phyloP scores from a whole-genome alignment of 1,140 invertebrate genomes.

The Drosophila tsacasi region DNA sequence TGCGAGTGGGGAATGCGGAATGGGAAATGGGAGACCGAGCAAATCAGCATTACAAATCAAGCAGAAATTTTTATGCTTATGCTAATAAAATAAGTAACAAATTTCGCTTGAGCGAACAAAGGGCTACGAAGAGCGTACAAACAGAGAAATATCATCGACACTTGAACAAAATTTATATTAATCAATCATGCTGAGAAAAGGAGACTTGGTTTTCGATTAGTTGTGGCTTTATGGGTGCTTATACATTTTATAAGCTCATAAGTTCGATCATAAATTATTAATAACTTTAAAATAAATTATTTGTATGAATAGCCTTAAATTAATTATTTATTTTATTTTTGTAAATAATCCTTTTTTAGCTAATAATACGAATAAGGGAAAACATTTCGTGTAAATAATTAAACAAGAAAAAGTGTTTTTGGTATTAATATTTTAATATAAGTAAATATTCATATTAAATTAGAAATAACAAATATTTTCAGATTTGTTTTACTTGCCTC shows the following conservation, averaged over 20 bases:
- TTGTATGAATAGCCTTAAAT: neutral
- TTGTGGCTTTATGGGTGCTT: neutral
- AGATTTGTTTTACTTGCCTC: too few relatives aligned
- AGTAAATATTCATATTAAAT: too few relatives aligned
- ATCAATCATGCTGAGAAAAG: neutral
- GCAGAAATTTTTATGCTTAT: conserved; percentile 78
- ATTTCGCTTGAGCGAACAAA: conserved; percentile 68
- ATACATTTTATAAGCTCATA: neutral
- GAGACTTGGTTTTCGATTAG: neutral
- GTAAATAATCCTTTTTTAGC: too few relatives aligned
- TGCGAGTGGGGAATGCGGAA: conserved; percentile 3
- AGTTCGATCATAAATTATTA: neutral
- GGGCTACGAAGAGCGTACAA: conserved; percentile 35
- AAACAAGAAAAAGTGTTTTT: too few relatives aligned
- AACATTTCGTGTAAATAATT: too few relatives aligned
- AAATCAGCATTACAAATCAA: conserved; percentile 83
- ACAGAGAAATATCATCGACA: conserved; percentile 23
- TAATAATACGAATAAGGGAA: neutral
- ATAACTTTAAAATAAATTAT: too few relatives aligned
- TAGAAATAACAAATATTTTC: too few relatives aligned
- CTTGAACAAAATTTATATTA: neutral
- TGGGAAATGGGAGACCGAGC: conserved; percentile 46
- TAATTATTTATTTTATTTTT: neutral
- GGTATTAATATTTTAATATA: too few relatives aligned
- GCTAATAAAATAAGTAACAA: conserved; percentile 84